Base-by-base conservation (phyloP, 2,797 vertebrate genomes). In the Notolabrus celidotus region DNA sequence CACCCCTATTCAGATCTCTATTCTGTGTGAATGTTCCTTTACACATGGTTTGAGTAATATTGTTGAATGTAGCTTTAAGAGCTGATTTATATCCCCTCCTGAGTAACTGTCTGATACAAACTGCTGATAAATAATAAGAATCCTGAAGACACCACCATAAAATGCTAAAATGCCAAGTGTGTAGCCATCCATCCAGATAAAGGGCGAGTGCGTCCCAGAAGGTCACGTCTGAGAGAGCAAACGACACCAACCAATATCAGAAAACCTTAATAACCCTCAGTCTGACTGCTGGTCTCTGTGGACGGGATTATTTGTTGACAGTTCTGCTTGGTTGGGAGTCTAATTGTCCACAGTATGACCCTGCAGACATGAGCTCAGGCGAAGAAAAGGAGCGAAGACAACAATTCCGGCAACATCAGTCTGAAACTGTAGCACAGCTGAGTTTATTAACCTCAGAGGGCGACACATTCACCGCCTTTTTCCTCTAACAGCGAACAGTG, bases 261-360 rank as follows among this genome's bases (percentile, higher is more conserved):
- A 75, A 61, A 80, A 59, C 20, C 25, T 41, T 5, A 1, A 34
- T 34, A 69, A 84, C 80, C 81, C 79, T 82, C 88, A 80, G 55
- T 67, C 50, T 53, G 69, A 67, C 49, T 41, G 66, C 36, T 64
- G 68, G 22, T 51, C 7, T 73, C 25, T 41, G 39, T 23, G 25
- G 62, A 75, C 43, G 29, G 8, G 31, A 54, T 77, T 72, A 17
- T 61, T 19, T 64, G 53, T 54, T 61, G 60, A 61, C 67, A 83
- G 68, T 68, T 39, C 4, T 33, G 11, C 50, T 59, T 51, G 36
- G 58, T 62, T 70, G 51, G 58, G 41, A 14, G 39, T 72, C 52
- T 54, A 43, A 69, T 67, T 41, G 9, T 67, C 22, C 45, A 38
- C 49, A 38, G 19, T 62, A 15, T 23, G 10, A 58, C 10, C 39